Evolutionary conservation across 2,888 invertebrate genomes (phyloP).

Genomic region (Alentia gelatinosa): DNA sequence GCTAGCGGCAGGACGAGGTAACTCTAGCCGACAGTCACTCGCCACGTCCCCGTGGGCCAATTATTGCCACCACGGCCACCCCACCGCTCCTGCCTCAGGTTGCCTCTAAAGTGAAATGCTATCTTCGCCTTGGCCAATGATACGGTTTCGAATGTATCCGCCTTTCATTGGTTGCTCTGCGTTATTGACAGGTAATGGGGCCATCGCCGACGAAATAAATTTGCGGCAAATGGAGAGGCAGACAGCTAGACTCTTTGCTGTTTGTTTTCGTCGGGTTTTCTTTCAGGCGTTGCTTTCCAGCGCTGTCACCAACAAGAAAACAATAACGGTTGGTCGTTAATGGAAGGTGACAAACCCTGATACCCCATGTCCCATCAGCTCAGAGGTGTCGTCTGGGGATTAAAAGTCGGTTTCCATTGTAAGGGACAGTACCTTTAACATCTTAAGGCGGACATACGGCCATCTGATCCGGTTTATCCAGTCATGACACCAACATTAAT

Average conservation of each 20-base stretch:
- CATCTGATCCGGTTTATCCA: too few relatives aligned
- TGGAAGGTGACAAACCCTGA: neutral
- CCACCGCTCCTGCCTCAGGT: neutral
- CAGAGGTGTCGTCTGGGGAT: too few relatives aligned
- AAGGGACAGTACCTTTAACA: too few relatives aligned
- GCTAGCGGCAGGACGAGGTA: constrained; percentile 27
- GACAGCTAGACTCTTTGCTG: neutral
- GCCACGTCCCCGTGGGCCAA: neutral
- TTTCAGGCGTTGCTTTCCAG: neutral
- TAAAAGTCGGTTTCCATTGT: too few relatives aligned
- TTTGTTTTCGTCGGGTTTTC: neutral
- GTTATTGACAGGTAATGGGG: constrained; percentile 28
- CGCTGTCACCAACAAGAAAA: neutral
- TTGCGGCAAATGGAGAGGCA: neutral
- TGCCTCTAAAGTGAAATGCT: constrained; percentile 50
- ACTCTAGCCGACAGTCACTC: neutral
- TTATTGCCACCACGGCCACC: constrained; percentile 21
- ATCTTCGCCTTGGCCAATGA: neutral
- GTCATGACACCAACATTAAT: too few relatives aligned
- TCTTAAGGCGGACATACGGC: too few relatives aligned
- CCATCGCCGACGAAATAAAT: neutral
- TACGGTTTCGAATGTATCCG: neutral
- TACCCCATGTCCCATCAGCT: neutral
- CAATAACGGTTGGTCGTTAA: neutral
- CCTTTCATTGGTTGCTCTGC: neutral